Evolutionary conservation across 2,888 invertebrate genomes (phyloP).

Genomic region (Drosophila pseudotakahashii): DNA sequence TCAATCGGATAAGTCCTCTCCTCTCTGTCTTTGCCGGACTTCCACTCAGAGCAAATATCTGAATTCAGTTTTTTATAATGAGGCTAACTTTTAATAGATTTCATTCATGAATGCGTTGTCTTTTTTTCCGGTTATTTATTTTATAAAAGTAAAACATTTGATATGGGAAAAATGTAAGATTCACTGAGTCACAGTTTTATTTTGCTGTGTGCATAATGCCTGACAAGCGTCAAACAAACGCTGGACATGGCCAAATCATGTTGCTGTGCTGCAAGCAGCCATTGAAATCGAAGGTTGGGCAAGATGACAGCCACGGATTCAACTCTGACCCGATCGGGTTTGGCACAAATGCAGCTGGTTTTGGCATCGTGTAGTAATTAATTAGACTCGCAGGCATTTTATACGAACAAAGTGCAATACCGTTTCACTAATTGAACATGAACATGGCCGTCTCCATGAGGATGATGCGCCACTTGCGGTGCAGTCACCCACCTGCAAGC

Average conservation of each 20-base stretch:
- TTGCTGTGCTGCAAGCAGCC: constrained; percentile 25
- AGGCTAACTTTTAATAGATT: too few species aligned
- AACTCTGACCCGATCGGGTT: constrained; percentile 15
- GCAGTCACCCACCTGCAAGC: neutral
- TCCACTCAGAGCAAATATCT: neutral
- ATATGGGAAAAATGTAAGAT: too few species aligned
- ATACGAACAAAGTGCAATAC: constrained; percentile 54
- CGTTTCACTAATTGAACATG: constrained; percentile 76
- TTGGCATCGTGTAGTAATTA: constrained; percentile 64
- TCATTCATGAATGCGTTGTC: too few species aligned
- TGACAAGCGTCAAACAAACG: neutral
- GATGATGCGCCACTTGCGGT: constrained; percentile 29
- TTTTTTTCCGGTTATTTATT: neutral
- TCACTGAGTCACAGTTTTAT: neutral
- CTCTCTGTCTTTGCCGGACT: neutral
- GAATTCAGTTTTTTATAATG: too few species aligned
- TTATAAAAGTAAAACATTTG: neutral
- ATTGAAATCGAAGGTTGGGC: constrained; percentile 13
- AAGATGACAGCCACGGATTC: constrained; percentile 33
- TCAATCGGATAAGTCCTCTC: constrained; percentile 9
- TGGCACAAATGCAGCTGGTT: constrained; percentile 33
- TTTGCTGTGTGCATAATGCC: constrained; percentile 9
- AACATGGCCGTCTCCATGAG: constrained; percentile 46
- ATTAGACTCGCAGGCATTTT: constrained; percentile 80
- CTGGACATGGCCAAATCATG: constrained; percentile 49